Base-by-base conservation (phyloP, 2,888 invertebrate species). In the Spatulosminthurus flaviceps region DNA sequence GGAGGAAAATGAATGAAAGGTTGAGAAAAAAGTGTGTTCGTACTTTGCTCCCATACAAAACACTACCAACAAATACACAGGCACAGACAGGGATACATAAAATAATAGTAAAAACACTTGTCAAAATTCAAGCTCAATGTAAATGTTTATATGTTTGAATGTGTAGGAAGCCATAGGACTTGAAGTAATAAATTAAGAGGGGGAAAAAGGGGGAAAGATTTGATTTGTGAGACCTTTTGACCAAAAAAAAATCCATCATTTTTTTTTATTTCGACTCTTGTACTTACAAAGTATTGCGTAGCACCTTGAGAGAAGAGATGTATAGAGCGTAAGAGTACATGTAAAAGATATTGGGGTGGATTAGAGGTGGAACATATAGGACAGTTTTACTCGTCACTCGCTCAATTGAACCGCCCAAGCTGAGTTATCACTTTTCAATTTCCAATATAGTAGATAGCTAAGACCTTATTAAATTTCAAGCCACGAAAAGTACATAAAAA, bases 401-500 rank as follows among this genome's bases (percentile, higher is more conserved):
- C 51, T 51, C 51, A 19, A n/a, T 51, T 19, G 5, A 51, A 51
- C 51, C 51, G 51, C 51, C 51, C 51, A 51, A 51, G 51, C 9
- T 51, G 51, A 51, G 51, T 51, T 51, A 51, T 51, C 51, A 51
- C 51, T 51, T 70, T 70, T 70, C 41, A 70, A 70, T 70, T 70
- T 70, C 41, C 70, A 70, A 22, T 70, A n/a, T n/a, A n/a, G n/a
- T n/a, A 70, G 70, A 70, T 70, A 41, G 42, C 2, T 72, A 42
- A 72, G 51, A n/a, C 24, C 51, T 19, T 51, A 72, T 72, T 51
- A 72, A 72, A 51, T 72, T 72, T 72, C 72, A 72, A 72, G 72
- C 72, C 72, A 72, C 72, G 72, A 72, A 72, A 72, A 72, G 26
- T 72, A 51, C 72, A 72, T 72, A 72, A 72, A 51, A 72, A 51